Percentiles rank a stretch among this genome's conserved stretches.
These are phyloP conservation scores for Drosophila oshimai DNA, from an alignment of 1,140 invertebrate species.

Conservation along the genomic window DNA sequence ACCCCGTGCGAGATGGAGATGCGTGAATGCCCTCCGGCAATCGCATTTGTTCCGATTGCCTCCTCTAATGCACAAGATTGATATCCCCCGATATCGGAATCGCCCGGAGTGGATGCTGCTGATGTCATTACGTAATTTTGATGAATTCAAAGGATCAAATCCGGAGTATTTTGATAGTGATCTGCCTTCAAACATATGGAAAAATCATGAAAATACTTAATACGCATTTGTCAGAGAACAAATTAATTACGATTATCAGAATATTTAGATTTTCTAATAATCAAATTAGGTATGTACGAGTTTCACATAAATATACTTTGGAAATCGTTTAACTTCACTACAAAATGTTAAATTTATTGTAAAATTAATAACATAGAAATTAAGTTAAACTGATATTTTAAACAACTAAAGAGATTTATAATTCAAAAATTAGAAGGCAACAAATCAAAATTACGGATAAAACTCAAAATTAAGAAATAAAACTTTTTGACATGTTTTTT, in stretches of 20 bases:
- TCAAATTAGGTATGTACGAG: no score
- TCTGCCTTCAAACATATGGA: background rate
- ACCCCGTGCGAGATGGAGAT: constrained; percentile 44
- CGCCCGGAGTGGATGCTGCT: background rate
- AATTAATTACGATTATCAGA: background rate
- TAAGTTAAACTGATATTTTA: no score
- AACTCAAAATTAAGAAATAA: no score
- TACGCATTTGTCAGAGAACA: background rate
- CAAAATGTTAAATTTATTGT: no score
- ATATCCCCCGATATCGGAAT: constrained; percentile 43
- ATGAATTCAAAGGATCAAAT: background rate
- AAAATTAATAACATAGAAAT: no score
- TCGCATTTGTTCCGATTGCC: constrained; percentile 42
- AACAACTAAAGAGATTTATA: no score
- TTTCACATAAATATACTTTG: no score
- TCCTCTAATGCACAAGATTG: constrained; percentile 57
- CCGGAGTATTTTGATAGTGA: background rate
- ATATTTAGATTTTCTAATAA: no score
- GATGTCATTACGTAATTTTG: constrained; percentile 18
- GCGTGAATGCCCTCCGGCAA: constrained; percentile 54
- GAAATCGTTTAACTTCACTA: no score
- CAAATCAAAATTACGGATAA: no score
- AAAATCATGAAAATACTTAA: background rate
- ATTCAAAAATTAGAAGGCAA: no score
- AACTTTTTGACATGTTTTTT: no score